Base-by-base conservation (phyloP, 1,140 invertebrate species). In the Phymorhynchus buccinoides region DNA sequence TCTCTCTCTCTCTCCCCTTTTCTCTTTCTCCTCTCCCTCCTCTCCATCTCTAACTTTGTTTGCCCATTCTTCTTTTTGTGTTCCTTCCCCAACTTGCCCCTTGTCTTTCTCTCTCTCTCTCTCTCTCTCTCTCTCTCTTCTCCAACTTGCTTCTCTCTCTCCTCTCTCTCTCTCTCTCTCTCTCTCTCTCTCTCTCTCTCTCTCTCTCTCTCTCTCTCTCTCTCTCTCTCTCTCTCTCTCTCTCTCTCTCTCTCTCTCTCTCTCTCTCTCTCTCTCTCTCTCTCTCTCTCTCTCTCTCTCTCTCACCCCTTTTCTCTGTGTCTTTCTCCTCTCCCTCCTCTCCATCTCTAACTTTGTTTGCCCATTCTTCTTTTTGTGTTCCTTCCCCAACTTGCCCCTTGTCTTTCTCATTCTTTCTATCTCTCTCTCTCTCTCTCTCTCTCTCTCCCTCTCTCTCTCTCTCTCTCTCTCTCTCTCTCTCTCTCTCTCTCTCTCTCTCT, bases 1-100 rank as follows among this genome's bases (percentile, higher is more conserved):
- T 81, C 77, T 88, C 81, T 84, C 83, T 80, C 80, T 87, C 84
- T 83, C 56, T 37, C 30, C n/a, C 87, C 79, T 82, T 85, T 86
- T 75, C 88, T 62, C 62, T 82, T 73, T 73, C 42, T 35, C n/a
- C n/a, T n/a, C n/a, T n/a, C n/a, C 79, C 82, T 32, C 52, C 80
- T 80, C 42, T 86, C 42, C 80, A 56, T 75, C 71, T 80, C 48
- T 82, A 7, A 30, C 37, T 68, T 52, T 7, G 42, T 48, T 22
- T 32, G 30, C 80, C 42, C 71, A 37, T 80, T 44, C 80, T 12
- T n/a, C 32, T 48, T 18, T 48, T 18, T n/a, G n/a, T n/a, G n/a
- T n/a, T n/a, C n/a, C n/a, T n/a, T n/a, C n/a, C n/a, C 16, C 37
- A n/a, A 18, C 37, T 62, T 68, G 30, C 66, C 48, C 4, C 56